phyloP scores from a whole-genome alignment of 2,797 vertebrate species.

The Rhadinocentrus ornatus region DNA sequence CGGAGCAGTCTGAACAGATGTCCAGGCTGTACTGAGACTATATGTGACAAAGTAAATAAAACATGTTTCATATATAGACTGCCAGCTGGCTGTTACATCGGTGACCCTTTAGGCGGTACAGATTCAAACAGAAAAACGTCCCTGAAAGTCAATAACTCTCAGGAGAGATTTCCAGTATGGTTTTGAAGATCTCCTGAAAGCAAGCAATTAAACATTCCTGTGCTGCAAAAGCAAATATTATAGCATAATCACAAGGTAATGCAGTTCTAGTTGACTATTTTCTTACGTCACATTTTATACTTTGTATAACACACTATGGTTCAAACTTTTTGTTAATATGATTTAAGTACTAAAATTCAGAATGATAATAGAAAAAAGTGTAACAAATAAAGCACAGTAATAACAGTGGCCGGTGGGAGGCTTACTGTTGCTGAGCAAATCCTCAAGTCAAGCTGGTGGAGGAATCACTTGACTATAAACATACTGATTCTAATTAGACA shows the following conservation, averaged over 20 bases:
- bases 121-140: no score
- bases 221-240: neutral
- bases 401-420: slow-evolving; percentile 3
- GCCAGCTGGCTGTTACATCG: neutral
- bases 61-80: neutral
- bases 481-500: slow-evolving; percentile 17
- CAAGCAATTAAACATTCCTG: neutral
- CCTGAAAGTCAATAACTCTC: neutral
- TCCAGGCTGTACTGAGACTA: neutral
- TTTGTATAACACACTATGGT: no score
- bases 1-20: neutral
- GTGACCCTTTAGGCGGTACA: neutral
- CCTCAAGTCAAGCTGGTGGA: slow-evolving; percentile 30
- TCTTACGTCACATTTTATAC: neutral
- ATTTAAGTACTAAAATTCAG: no score
- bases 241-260: neutral
- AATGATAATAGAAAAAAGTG: no score
- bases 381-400: neutral
- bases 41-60: neutral
- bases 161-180: neutral
- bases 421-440: slow-evolving; percentile 15
- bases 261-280: neutral
- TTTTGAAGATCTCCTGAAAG: neutral
- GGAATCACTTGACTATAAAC: slow-evolving; percentile 32
- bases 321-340: no score